Percentiles rank a stretch among this genome's conserved stretches.
Evolutionary conservation across 2,797 vertebrate species (phyloP).

Genomic region (Dipus sagitta): DNA sequence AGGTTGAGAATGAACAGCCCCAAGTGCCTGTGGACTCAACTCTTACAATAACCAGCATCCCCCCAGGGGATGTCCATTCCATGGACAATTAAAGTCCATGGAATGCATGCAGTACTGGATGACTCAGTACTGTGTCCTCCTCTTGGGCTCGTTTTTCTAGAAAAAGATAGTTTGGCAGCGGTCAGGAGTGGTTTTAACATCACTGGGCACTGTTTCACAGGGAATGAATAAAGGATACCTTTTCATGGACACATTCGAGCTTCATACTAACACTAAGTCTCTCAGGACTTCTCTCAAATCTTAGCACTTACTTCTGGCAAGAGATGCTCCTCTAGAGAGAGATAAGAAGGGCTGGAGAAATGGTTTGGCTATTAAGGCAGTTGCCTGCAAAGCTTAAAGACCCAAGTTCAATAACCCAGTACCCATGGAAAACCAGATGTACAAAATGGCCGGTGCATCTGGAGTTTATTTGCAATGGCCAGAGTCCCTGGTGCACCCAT

Average conservation of each 20-base stretch:
- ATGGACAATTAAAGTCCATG: conserved; percentile 76
- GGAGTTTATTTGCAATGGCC: no score
- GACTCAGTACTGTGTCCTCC: conserved; percentile 78
- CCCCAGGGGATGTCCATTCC: conserved; percentile 77
- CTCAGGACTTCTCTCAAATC: neutral
- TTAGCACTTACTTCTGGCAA: neutral
- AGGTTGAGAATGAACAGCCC: conserved; percentile 83
- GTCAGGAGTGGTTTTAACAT: neutral
- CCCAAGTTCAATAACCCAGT: no score
- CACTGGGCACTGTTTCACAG: neutral
- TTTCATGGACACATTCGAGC: neutral
- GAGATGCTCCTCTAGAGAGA: neutral
- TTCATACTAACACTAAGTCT: neutral
- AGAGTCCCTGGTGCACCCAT: no score
- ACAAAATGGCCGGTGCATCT: no score
- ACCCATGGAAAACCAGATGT: no score
- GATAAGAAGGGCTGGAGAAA: no score
- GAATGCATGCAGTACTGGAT: conserved; percentile 78
- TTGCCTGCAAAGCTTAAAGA: no score
- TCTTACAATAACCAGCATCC: conserved; percentile 80
- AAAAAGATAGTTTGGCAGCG: conserved; percentile 53
- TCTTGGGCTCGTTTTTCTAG: conserved; percentile 74
- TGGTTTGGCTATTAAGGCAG: no score
- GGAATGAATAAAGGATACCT: neutral
- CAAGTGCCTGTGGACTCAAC: conserved; percentile 77